These are phyloP conservation scores for Petrocephalus microphthalmus DNA, from an alignment of 2,113 vertebrate genomes.

Conservation along the genomic window DNA sequence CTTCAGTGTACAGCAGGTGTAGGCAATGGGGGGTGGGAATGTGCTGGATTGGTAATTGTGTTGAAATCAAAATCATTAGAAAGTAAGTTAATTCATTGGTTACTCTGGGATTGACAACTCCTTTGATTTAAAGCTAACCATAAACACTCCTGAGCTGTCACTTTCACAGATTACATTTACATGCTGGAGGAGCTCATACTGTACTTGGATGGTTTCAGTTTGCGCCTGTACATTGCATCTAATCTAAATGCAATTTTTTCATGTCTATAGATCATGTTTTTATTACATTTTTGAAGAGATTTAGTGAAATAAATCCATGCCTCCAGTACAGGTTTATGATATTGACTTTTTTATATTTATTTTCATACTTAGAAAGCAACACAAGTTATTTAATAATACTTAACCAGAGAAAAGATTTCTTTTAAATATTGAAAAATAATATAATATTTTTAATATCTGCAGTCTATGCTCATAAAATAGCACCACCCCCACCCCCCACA, in stretches of 20 bases:
- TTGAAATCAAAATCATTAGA: not conserved
- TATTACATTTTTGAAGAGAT: not conserved
- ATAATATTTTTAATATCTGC: no score
- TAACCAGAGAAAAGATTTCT: not conserved
- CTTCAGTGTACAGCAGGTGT: not conserved
- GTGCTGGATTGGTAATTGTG: not conserved
- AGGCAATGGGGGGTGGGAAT: not conserved
- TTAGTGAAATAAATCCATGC: not conserved
- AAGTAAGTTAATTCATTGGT: not conserved
- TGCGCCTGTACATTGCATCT: not conserved
- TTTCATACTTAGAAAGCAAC: not conserved
- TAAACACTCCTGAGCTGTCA: not conserved
- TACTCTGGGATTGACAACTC: not conserved
- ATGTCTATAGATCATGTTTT: not conserved
- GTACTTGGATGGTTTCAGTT: not conserved
- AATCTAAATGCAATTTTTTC: not conserved
- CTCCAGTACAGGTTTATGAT: not conserved
- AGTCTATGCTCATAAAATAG: conserved; percentile 47
- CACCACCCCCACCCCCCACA: conserved; percentile 40
- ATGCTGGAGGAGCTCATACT: not conserved
- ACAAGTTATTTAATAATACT: not conserved
- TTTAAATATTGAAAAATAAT: not conserved
- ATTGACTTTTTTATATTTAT: not conserved
- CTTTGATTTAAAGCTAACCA: not conserved
- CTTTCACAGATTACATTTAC: not conserved